phyloP scores from a whole-genome alignment of 2,797 vertebrate species.

The Muraenolepis orangiensis region DNA sequence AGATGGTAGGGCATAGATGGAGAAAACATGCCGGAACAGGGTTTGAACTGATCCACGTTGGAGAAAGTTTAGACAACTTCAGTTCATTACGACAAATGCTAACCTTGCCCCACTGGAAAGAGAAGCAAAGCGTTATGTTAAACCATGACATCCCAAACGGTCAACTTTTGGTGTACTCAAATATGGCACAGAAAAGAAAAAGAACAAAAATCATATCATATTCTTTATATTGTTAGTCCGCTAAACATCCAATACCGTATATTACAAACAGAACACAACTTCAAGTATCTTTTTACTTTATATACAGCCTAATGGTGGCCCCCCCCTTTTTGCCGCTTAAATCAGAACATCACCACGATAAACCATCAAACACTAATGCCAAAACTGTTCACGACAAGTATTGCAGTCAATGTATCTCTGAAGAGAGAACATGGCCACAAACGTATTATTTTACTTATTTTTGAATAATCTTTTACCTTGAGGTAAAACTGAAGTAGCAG shows the following conservation, averaged over 20 bases:
- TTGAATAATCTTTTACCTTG: slow-evolving; percentile 53
- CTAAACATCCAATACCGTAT: slow-evolving; percentile 67
- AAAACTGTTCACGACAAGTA: slow-evolving; percentile 56
- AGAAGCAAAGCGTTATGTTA: background rate
- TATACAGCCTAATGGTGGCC: slow-evolving; percentile 56
- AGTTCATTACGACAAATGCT: background rate
- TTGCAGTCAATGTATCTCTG: slow-evolving; percentile 52
- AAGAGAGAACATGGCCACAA: slow-evolving; percentile 46
- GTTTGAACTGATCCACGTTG: background rate
- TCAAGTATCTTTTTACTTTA: slow-evolving; percentile 74
- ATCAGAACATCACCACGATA: slow-evolving; percentile 47
- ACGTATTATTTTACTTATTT: slow-evolving; percentile 1
- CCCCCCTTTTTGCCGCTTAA: slow-evolving; percentile 31
- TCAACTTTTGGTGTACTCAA: slow-evolving; percentile 29
- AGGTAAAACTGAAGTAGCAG: slow-evolving; percentile 65
- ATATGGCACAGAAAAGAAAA: slow-evolving; percentile 48
- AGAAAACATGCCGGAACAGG: too few relatives aligned
- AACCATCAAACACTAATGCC: slow-evolving; percentile 47
- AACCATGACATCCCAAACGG: background rate
- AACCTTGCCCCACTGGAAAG: background rate
- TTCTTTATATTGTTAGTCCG: slow-evolving; percentile 59
- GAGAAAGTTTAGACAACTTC: background rate
- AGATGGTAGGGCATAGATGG: background rate
- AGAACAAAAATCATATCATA: slow-evolving; percentile 42
- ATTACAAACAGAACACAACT: slow-evolving; percentile 66